A percentile compares a stretch with the other conserved stretches of the same genome.
Evolutionary conservation across 2,888 invertebrate genomes (phyloP).

Genomic region (Idaea biselata): DNA sequence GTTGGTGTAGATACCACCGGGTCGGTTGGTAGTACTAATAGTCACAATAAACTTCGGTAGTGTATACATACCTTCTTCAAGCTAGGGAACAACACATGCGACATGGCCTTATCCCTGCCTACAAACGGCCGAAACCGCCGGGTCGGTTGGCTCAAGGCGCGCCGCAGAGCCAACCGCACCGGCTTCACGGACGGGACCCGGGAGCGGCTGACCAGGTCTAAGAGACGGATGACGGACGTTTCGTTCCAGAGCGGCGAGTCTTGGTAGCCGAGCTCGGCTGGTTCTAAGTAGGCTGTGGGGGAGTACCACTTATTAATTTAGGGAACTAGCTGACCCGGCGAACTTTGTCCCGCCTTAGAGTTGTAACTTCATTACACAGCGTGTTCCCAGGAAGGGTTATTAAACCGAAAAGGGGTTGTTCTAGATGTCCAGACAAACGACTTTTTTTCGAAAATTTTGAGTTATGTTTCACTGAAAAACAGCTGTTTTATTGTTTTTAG

Average conservation of each 20-base stretch:
- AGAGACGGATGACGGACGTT: constrained; percentile 45
- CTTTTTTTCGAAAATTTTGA: too few relatives aligned
- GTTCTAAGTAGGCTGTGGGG: constrained; percentile 21
- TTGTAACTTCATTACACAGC: too few relatives aligned
- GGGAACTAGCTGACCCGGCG: too few relatives aligned
- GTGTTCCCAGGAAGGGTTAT: too few relatives aligned
- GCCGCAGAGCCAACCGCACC: constrained; percentile 31
- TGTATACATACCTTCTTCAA: constrained; percentile 32
- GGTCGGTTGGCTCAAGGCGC: constrained; percentile 26
- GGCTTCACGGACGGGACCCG: constrained; percentile 26
- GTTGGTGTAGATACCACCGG: constrained; percentile 18
- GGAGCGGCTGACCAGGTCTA: constrained; percentile 42
- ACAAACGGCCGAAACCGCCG: constrained; percentile 34
- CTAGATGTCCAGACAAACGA: too few relatives aligned
- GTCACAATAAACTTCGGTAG: too few relatives aligned
- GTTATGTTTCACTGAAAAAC: too few relatives aligned
- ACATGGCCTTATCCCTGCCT: constrained; percentile 16
- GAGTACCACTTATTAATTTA: too few relatives aligned
- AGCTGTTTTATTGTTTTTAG: too few relatives aligned
- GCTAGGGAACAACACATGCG: constrained; percentile 46
- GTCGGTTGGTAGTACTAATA: too few relatives aligned
- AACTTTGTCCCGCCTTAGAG: too few relatives aligned
- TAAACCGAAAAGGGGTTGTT: too few relatives aligned
- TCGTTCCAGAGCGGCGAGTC: constrained; percentile 50
- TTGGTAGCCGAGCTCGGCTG: constrained; percentile 40